Percentiles rank a stretch among this genome's conserved stretches.
These are phyloP conservation scores for Myanophis thanlyinensis DNA, from an alignment of 2,113 vertebrate genomes.

Conservation along the genomic window DNA sequence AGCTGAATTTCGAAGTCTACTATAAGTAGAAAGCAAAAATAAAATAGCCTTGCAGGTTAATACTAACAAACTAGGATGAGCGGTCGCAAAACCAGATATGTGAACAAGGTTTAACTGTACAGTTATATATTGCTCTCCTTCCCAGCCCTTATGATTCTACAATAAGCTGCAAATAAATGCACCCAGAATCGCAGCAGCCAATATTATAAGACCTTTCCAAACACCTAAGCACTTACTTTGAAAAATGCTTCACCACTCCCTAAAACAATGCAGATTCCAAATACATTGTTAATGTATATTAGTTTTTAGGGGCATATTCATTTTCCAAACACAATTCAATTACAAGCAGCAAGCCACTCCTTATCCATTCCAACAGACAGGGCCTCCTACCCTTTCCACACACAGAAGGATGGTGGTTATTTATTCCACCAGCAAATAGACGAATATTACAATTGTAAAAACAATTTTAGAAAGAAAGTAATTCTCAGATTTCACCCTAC, in stretches of 20 bases:
- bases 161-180: neutral
- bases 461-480: neutral
- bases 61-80: neutral
- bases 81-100: neutral
- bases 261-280: neutral
- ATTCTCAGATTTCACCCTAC: neutral
- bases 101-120: fast-evolving
- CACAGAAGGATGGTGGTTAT: neutral
- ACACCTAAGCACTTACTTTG: neutral
- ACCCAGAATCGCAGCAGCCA: neutral
- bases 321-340: neutral
- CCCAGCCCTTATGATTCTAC: conserved; percentile 1
- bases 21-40: neutral
- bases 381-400: neutral
- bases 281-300: neutral
- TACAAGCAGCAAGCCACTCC: neutral
- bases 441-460: neutral
- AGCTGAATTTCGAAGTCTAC: conserved; percentile 17
- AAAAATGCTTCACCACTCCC: neutral
- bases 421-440: neutral
- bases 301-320: neutral
- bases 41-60: neutral
- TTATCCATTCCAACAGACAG: neutral
- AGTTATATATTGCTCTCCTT: neutral
- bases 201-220: neutral